A percentile compares a stretch with the other conserved stretches of the same genome.
Conservation (phyloP, 2,797 vertebrate species). For the Hydrolagus colliei region DNA sequence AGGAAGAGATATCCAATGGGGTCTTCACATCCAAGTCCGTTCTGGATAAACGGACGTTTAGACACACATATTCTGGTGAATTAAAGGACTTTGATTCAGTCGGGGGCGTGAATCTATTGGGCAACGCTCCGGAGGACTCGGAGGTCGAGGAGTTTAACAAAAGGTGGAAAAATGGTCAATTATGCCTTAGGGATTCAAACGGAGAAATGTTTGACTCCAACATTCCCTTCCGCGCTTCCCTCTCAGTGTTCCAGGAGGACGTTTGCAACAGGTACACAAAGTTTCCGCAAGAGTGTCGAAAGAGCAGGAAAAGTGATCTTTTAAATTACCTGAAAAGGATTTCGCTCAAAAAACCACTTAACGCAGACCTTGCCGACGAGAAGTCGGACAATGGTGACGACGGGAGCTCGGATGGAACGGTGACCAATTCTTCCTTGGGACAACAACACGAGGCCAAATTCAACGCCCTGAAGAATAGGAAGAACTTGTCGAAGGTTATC, state of each 20-base stretch:
- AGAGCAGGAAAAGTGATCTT: constrained; percentile 66
- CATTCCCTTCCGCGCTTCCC: constrained; percentile 54
- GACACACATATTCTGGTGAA: constrained; percentile 78
- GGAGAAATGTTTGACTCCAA: constrained; percentile 54
- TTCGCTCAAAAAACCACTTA: constrained; percentile 65
- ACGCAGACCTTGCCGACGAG: constrained; percentile 49
- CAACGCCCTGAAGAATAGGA: neutral
- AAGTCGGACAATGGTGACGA: neutral
- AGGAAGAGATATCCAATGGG: constrained; percentile 57
- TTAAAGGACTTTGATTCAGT: constrained; percentile 74
- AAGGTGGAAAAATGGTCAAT: constrained; percentile 35
- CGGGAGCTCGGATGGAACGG: neutral
- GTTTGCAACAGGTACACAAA: constrained; percentile 51
- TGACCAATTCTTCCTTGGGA: neutral
- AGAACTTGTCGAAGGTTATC: constrained; percentile 4
- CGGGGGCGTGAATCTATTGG: constrained; percentile 66
- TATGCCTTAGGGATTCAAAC: constrained; percentile 46
- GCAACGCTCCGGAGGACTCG: constrained; percentile 49
- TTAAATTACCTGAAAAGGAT: constrained; percentile 82
- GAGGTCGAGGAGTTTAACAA: constrained; percentile 48
- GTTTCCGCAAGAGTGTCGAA: constrained; percentile 51
- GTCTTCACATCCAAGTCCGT: constrained; percentile 58
- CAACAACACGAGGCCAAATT: constrained; percentile 15
- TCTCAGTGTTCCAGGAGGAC: constrained; percentile 52
- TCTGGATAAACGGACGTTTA: constrained; percentile 60